Evolutionary conservation across 1,140 invertebrate genomes (phyloP), one percentile per base, ranked within the genome.

Genomic region (Drosophila tristis): DNA sequence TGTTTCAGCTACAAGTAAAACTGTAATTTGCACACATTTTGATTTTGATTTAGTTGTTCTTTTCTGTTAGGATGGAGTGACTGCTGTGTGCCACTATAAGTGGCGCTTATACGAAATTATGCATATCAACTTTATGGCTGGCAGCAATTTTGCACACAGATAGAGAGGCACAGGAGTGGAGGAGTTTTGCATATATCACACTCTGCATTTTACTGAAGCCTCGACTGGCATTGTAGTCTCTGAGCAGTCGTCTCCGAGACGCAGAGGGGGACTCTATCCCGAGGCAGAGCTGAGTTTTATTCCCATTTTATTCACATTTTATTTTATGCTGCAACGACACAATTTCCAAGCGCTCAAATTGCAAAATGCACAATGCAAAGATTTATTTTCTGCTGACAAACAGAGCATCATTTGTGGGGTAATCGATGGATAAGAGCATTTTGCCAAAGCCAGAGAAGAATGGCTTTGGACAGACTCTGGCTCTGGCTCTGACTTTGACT

Each of bases 341-440:
- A 65, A 57, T 64, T 72, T 73, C 63, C 61, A 56, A 58, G 39
- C 31, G 61, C 62, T 73, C 55, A 63, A 75, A 68, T 72, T 72
- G 74, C 48, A 49, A 74, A 87, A 56, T 87, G 81, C 82, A 89
- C 84, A 87, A 89, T 87, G 84, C 79, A 89, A 89, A 89, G 84
- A 89, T 89, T 89, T 89, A 89, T 89, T 77, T 80, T 89, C 26
- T 89, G 84, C 84, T 89, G 84, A 89, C 84, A 89, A 89, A 89
- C 84, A 89, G 68, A 75, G 75, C 72, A 39, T 70, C 84, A 72
- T 77, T 79, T 89, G 75, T 64, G 65, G 61, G 11, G 76, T 68
- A 89, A 89, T 89, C 84, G 79, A 89, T 84, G 68, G 79, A 76
- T 77, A 64, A 78, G 77, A 71, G 74, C 73, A 68, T 60, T 61